phyloP scores from a whole-genome alignment of 2,888 invertebrate genomes.

The Apamea epomidion region DNA sequence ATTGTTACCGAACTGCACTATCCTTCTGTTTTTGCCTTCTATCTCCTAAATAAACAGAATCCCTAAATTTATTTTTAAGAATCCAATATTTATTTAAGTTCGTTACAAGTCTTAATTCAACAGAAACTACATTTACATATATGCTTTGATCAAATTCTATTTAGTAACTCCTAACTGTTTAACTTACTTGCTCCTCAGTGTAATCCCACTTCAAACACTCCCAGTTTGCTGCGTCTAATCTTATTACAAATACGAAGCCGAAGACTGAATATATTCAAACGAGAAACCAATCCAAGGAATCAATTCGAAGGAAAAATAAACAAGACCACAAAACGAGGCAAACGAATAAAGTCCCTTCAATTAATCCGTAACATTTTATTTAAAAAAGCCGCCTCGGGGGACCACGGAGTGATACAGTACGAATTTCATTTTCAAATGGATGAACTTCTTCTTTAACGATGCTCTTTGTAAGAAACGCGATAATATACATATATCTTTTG shows the following conservation, averaged over 20 bases:
- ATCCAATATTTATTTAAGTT: conserved; percentile 11
- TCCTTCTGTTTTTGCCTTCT: not conserved
- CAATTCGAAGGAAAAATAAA: conserved; percentile 57
- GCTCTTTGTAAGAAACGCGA: conserved; percentile 37
- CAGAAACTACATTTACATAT: conserved; percentile 41
- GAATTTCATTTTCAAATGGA: conserved; percentile 70
- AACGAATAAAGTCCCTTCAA: conserved; percentile 49
- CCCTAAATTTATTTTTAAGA: not conserved
- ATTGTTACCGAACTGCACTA: not conserved
- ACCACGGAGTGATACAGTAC: conserved; percentile 59
- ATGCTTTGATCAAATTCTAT: conserved; percentile 36
- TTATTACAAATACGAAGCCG: conserved; percentile 38
- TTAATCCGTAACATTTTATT: conserved; percentile 64
- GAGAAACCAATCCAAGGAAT: conserved; percentile 47
- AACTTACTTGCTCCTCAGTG: conserved; percentile 33
- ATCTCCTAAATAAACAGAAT: conserved; percentile 6
- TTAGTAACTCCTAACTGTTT: conserved; percentile 24
- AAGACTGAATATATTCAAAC: conserved; percentile 45
- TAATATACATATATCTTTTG: conserved; percentile 14
- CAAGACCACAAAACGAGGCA: conserved; percentile 30
- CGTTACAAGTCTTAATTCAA: conserved; percentile 5
- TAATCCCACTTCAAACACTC: conserved; percentile 53
- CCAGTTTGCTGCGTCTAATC: conserved; percentile 43
- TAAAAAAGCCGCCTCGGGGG: conserved; percentile 28
- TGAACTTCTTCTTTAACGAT: conserved; percentile 66